A percentile compares a stretch with the other conserved stretches of the same genome.
These are phyloP conservation scores for Choristoneura fumiferana DNA, from an alignment of 1,140 invertebrate genomes.

Conservation along the genomic window DNA sequence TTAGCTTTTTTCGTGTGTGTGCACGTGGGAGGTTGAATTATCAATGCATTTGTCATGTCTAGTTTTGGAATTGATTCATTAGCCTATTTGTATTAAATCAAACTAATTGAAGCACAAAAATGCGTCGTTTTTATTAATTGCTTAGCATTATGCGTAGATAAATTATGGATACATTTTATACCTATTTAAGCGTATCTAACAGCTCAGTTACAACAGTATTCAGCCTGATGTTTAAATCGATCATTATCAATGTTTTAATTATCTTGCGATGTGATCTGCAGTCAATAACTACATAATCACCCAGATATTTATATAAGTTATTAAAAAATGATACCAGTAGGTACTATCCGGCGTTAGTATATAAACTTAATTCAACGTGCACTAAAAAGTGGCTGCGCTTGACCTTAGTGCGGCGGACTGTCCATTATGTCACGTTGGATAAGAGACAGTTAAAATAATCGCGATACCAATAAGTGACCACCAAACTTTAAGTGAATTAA, in stretches of 20 bases:
- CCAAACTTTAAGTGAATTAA: conserved; percentile 13
- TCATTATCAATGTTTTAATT: too few relatives aligned
- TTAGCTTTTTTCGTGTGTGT: neutral
- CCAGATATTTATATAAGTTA: too few relatives aligned
- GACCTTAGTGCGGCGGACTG: neutral
- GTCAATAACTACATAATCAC: too few relatives aligned
- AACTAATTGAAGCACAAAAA: conserved; percentile 3
- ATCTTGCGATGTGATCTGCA: too few relatives aligned
- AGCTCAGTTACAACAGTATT: too few relatives aligned
- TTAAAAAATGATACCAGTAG: too few relatives aligned
- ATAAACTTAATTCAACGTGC: conserved; percentile 1
- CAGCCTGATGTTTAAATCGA: too few relatives aligned
- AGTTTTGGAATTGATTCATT: neutral
- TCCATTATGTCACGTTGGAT: conserved; percentile 8
- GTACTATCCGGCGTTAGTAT: neutral
- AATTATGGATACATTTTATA: too few relatives aligned
- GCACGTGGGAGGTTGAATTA: neutral
- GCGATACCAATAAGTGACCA: neutral
- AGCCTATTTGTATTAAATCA: neutral
- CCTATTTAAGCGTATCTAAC: too few relatives aligned
- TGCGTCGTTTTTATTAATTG: neutral
- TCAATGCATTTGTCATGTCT: conserved; percentile 10
- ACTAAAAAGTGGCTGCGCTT: conserved; percentile 1
- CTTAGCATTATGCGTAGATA: neutral
- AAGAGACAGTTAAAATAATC: conserved; percentile 5